Percentiles rank a stretch among this genome's conserved stretches.
These are phyloP conservation scores for Tenebrio molitor DNA, from an alignment of 1,140 invertebrate genomes.

Conservation along the genomic window DNA sequence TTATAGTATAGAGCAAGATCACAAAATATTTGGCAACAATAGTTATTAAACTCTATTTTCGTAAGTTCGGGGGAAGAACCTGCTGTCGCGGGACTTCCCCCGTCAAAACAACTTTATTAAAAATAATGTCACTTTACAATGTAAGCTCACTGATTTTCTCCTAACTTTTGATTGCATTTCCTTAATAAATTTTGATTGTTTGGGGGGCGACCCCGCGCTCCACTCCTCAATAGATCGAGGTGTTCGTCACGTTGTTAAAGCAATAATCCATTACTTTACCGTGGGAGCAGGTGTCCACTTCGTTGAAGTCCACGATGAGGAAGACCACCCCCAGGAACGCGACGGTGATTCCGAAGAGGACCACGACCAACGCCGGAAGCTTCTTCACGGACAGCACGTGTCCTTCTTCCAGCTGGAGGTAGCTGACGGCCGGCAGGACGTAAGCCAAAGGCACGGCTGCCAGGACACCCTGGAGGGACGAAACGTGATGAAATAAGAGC, in stretches of 20 bases:
- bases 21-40: conserved; percentile 55
- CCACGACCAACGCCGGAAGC: conserved; percentile 79
- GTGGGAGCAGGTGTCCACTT: conserved; percentile 64
- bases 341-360: conserved; percentile 80
- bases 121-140: conserved; percentile 25
- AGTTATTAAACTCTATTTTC: conserved; percentile 38
- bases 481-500: too few species aligned
- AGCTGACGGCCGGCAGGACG: conserved; percentile 85
- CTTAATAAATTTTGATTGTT: conserved; percentile 25
- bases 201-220: conserved; percentile 1
- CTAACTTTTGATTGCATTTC: conserved; percentile 41
- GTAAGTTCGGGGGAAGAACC: too few species aligned
- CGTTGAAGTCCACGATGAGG: conserved; percentile 62
- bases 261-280: conserved; percentile 64
- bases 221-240: conserved; percentile 5
- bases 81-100: neutral
- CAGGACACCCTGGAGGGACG: conserved; percentile 79
- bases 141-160: conserved; percentile 26
- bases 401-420: conserved; percentile 83
- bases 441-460: conserved; percentile 89
- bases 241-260: conserved; percentile 17
- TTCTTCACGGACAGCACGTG: conserved; percentile 78
- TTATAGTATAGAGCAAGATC: conserved; percentile 33
- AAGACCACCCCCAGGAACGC: conserved; percentile 67
- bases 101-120: conserved; percentile 17